Percentiles rank a stretch among this genome's conserved stretches.
Conservation (phyloP, 2,797 vertebrate genomes). For the Diceros bicornis region DNA sequence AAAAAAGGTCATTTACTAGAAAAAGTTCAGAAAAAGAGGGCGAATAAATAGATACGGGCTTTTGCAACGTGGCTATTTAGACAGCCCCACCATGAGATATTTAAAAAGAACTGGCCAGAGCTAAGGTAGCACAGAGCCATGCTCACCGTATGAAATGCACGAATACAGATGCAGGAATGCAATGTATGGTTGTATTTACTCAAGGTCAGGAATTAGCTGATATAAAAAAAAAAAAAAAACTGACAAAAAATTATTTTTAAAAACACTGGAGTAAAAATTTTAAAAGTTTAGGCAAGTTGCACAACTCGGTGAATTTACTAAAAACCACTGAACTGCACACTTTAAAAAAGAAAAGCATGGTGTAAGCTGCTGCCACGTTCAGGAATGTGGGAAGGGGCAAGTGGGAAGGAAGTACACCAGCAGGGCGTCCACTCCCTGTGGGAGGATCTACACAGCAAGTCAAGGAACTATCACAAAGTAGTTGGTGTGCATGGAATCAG, state of each 20-base stretch:
- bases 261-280: constrained; percentile 50
- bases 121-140: neutral
- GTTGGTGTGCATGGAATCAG: neutral
- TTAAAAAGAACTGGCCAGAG: neutral
- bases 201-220: neutral
- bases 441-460: neutral
- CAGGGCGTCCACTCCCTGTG: neutral
- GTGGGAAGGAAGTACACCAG: neutral
- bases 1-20: neutral
- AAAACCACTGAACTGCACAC: neutral
- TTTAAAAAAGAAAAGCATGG: neutral
- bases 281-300: neutral
- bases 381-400: neutral
- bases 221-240: too few species aligned
- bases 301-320: neutral
- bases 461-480: neutral
- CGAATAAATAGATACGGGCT: neutral
- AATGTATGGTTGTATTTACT: neutral
- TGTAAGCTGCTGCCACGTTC: neutral
- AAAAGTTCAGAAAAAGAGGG: neutral
- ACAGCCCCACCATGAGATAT: neutral
- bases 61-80: neutral
- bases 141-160: neutral
- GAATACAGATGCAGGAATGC: neutral
- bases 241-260: neutral